Conservation (phyloP, 2,113 vertebrate species). For the Callaeas wilsoni region DNA sequence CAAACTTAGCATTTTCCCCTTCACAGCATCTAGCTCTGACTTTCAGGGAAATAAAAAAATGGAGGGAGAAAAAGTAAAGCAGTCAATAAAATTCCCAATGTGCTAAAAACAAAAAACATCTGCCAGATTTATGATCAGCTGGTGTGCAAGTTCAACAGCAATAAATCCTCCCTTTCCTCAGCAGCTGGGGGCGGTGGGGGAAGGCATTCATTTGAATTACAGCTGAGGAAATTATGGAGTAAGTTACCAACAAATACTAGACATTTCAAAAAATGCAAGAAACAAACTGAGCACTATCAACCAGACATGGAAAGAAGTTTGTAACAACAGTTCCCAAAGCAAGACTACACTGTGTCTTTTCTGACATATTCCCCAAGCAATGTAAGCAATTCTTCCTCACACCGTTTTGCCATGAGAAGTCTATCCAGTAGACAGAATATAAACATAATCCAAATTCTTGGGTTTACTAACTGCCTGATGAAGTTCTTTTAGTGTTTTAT, state of each 20-base stretch:
- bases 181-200: neutral
- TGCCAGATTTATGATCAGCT: conserved; percentile 57
- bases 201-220: neutral
- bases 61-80: neutral
- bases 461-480: neutral
- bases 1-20: conserved; percentile 11
- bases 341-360: neutral
- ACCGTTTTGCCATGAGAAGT: neutral
- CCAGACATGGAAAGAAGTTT: neutral
- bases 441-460: neutral
- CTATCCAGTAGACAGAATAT: neutral
- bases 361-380: neutral
- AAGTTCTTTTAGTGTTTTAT: neutral
- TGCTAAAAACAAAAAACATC: conserved; percentile 54
- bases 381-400: neutral
- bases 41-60: neutral
- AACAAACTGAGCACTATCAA: neutral
- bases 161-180: conserved; percentile 53
- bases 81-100: conserved; percentile 45
- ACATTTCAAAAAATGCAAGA: neutral
- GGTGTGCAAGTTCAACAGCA: conserved; percentile 37
- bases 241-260: conserved; percentile 8
- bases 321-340: neutral
- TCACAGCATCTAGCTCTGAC: neutral
- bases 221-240: conserved; percentile 4